These are phyloP conservation scores for Phytoseiulus persimilis DNA, from an alignment of 2,888 invertebrate genomes.

Conservation along the genomic window DNA sequence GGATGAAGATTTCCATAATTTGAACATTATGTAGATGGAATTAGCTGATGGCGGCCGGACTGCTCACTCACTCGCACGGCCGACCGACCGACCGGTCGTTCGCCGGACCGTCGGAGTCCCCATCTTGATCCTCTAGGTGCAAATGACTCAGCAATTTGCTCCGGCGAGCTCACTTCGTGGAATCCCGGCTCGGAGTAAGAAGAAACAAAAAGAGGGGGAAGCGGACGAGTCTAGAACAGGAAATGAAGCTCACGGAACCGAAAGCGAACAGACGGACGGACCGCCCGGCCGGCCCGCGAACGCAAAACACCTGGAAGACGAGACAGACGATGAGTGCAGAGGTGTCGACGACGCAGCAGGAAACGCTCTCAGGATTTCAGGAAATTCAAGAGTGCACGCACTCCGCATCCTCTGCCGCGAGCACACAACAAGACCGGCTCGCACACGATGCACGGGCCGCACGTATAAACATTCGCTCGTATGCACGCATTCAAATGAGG, in stretches of 20 bases:
- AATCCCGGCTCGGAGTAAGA: not conserved
- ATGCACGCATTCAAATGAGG: not conserved
- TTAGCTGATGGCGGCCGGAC: constrained; percentile 22
- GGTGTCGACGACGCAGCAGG: not conserved
- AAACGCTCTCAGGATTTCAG: constrained; percentile 5
- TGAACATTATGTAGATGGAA: constrained; percentile 38
- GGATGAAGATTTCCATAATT: constrained; percentile 32
- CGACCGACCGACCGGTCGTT: not conserved
- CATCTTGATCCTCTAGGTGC: constrained; percentile 22
- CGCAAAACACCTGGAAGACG: not conserved
- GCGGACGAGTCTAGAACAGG: not conserved
- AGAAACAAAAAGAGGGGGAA: not conserved
- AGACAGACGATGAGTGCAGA: not conserved
- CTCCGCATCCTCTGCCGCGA: not conserved
- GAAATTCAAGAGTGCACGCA: not conserved
- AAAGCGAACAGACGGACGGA: too few relatives aligned
- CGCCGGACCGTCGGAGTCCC: constrained; percentile 13
- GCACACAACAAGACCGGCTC: not conserved
- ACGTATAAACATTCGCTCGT: not conserved
- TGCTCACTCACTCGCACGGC: constrained; percentile 12
- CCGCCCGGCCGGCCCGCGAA: not conserved
- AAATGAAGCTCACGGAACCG: not conserved
- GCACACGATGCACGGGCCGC: not conserved
- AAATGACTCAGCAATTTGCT: constrained; percentile 38
- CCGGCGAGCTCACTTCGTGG: not conserved